A percentile compares a stretch with the other conserved stretches of the same genome.
These are phyloP conservation scores for Myzus persicae DNA, from an alignment of 1,140 invertebrate species.

Conservation along the genomic window DNA sequence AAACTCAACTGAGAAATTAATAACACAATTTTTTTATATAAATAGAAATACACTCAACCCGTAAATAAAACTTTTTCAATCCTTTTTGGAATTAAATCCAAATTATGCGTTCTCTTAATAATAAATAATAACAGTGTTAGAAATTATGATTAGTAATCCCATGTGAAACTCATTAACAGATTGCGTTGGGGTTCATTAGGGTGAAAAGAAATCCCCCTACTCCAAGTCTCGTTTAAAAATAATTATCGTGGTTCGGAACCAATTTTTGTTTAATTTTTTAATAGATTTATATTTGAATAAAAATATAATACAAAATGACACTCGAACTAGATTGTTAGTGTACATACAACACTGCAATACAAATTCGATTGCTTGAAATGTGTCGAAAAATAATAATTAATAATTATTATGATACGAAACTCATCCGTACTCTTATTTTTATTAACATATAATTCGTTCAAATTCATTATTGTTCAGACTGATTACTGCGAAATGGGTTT, in stretches of 20 bases:
- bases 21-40: neutral
- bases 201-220: conserved; percentile 12
- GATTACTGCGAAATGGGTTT: neutral
- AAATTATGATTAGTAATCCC: neutral
- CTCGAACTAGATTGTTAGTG: neutral
- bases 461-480: neutral
- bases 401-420: neutral
- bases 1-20: neutral
- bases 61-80: neutral
- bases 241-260: neutral
- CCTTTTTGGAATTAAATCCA: neutral
- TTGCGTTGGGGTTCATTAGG: conserved; percentile 15
- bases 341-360: neutral
- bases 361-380: neutral
- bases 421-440: neutral
- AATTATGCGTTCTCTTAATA: neutral
- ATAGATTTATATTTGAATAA: neutral
- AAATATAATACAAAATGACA: neutral
- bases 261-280: neutral
- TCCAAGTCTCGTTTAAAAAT: conserved; percentile 26
- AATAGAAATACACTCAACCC: neutral
- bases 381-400: neutral
- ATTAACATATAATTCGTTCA: neutral
- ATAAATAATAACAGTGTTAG: conserved; percentile 28
- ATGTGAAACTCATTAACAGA: conserved; percentile 43